Conservation (phyloP, 2,888 invertebrate species). For the Caenorhabditis angaria region DNA sequence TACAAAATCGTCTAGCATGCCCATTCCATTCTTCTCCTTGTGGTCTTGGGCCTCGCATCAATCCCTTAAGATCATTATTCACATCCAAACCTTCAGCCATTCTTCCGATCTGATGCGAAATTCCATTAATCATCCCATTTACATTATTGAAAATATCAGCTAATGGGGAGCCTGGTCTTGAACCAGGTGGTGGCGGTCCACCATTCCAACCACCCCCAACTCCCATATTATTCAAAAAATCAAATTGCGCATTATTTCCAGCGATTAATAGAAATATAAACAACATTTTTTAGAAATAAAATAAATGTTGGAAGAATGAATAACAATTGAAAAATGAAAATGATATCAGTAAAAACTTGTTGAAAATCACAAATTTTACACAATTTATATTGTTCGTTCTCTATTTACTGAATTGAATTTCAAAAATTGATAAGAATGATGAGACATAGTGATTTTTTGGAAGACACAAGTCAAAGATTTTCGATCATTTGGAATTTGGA, state of each 20-base stretch:
- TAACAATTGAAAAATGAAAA: background rate
- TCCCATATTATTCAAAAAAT: constrained; percentile 39
- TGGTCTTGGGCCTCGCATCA: constrained; percentile 37
- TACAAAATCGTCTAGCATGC: constrained; percentile 49
- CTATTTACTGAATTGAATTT: background rate
- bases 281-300: background rate
- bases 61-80: constrained; percentile 27
- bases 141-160: constrained; percentile 25
- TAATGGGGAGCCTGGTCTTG: constrained; percentile 22
- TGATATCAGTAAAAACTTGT: background rate
- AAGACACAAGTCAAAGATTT: background rate
- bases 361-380: constrained; percentile 5
- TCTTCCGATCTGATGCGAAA: constrained; percentile 22
- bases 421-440: background rate
- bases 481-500: background rate
- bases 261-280: background rate
- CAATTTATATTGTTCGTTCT: background rate
- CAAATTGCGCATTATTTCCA: constrained; percentile 19
- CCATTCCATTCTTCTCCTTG: constrained; percentile 38
- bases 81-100: constrained; percentile 31
- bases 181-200: constrained; percentile 20
- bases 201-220: constrained; percentile 25
- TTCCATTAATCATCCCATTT: constrained; percentile 25
- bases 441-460: too few relatives aligned
- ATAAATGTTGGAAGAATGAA: too few relatives aligned